Evolutionary conservation across 2,797 vertebrate genomes (phyloP).

Genomic region (Gallinago stenura): DNA sequence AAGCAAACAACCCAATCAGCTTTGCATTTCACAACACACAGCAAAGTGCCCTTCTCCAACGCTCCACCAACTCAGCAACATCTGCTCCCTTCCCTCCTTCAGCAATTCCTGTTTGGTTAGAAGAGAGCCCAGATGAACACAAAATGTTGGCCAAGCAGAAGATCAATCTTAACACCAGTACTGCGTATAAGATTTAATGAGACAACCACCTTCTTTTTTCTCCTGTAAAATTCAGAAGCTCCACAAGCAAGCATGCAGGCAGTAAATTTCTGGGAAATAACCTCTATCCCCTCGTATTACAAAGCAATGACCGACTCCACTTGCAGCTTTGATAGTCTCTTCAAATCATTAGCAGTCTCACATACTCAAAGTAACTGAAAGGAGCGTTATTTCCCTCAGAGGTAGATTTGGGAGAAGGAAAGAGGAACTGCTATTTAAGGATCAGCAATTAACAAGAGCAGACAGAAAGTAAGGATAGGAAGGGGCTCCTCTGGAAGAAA

Average conservation of each 20-base stretch:
- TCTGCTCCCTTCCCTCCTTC: neutral
- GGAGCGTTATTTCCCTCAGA: neutral
- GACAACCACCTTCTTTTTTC: neutral
- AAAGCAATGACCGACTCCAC: neutral
- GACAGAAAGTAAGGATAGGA: neutral
- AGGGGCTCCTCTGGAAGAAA: neutral
- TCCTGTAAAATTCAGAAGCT: neutral
- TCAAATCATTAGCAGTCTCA: neutral
- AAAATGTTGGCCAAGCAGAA: neutral
- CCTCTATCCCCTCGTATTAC: neutral
- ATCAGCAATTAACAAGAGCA: neutral
- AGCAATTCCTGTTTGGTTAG: neutral
- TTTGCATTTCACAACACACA: neutral
- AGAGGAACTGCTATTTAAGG: neutral
- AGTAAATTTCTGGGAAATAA: neutral
- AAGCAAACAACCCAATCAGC: neutral
- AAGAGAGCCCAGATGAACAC: neutral
- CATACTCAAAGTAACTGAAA: neutral
- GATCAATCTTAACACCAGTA: neutral
- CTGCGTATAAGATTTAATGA: neutral
- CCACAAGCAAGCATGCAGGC: neutral
- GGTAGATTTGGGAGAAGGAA: neutral
- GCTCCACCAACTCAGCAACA: neutral
- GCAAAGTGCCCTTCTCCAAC: neutral
- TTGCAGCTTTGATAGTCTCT: fast-evolving